Conservation (phyloP, 2,888 invertebrate genomes). For the Osedax fenrisi region DNA sequence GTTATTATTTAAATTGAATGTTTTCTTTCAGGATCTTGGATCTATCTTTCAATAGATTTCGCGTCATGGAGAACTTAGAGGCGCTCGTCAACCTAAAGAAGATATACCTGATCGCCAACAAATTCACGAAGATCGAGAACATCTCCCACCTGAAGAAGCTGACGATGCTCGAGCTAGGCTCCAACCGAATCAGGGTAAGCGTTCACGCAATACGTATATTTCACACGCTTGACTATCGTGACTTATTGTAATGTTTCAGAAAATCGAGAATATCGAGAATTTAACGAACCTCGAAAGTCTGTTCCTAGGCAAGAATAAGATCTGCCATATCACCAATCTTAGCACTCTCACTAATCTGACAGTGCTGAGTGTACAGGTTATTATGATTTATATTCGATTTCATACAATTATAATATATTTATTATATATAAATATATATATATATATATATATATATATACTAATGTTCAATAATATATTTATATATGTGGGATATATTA, state of each 20-base stretch:
- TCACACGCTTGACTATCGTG: background rate
- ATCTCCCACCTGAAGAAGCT: constrained; percentile 67
- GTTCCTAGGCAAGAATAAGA: constrained; percentile 88
- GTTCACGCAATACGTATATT: no score
- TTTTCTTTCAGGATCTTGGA: constrained; percentile 59
- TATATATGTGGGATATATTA: no score
- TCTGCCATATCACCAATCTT: constrained; percentile 71
- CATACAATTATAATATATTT: no score
- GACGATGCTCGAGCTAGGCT: constrained; percentile 78
- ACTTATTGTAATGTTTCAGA: constrained; percentile 52
- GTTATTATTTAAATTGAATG: no score
- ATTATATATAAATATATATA: no score
- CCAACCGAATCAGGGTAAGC: constrained; percentile 67
- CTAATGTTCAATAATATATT: no score
- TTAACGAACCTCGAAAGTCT: constrained; percentile 65
- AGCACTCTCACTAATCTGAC: constrained; percentile 63
- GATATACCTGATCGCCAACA: constrained; percentile 77
- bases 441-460: no score
- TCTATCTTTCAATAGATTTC: constrained; percentile 84
- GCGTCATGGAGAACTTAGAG: constrained; percentile 70
- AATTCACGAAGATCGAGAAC: constrained; percentile 74
- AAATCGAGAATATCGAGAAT: constrained; percentile 72
- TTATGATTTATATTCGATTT: no score
- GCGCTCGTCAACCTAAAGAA: constrained; percentile 66
- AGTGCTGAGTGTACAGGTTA: constrained; percentile 68